Evolutionary conservation across 2,113 vertebrate species (phyloP).

Genomic region (Leucopternis melanops): DNA sequence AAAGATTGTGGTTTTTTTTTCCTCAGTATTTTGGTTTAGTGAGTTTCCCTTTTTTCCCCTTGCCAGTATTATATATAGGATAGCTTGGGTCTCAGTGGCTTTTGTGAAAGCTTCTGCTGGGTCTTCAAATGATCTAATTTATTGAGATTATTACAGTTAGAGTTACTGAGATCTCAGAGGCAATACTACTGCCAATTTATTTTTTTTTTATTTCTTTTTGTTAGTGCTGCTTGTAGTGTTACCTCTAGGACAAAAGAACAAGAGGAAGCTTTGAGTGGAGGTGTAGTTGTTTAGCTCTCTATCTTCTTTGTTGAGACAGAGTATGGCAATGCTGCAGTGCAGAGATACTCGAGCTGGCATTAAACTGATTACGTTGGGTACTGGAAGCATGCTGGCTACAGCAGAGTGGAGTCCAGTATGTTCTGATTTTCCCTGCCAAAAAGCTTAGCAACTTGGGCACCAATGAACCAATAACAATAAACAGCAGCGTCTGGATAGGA

Average conservation of each 20-base stretch:
- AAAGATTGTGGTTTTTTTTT: background rate
- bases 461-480: background rate
- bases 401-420: background rate
- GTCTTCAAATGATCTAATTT: background rate
- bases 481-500: background rate
- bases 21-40: background rate
- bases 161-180: background rate
- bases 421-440: conserved; percentile 36
- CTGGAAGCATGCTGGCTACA: conserved; percentile 2
- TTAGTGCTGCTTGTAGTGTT: background rate
- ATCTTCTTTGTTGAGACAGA: background rate
- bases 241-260: background rate
- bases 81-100: background rate
- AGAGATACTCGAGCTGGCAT: background rate
- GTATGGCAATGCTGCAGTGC: conserved; percentile 28
- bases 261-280: background rate
- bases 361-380: background rate
- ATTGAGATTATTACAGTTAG: background rate
- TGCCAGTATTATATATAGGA: background rate
- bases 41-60: background rate
- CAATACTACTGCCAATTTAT: background rate
- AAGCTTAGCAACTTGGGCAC: background rate
- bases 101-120: background rate
- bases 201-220: background rate
- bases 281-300: background rate